Evolutionary conservation across 2,113 vertebrate genomes (phyloP), one percentile per base, ranked within the genome.

Genomic region (Triplophysa tibetana): DNA sequence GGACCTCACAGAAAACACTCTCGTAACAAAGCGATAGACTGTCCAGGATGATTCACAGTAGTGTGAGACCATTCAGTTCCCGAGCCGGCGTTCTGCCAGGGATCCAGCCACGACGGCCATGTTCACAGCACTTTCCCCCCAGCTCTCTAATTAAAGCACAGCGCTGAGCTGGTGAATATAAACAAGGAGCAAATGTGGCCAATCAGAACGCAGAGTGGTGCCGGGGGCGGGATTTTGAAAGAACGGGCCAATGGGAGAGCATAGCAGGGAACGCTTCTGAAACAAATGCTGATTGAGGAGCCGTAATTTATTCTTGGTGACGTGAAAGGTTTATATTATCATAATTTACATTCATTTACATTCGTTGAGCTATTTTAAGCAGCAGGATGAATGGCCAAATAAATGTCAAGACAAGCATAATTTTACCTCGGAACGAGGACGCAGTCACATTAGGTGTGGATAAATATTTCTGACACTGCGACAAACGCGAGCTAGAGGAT

Each of bases 111-210:
- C 87, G 78, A 61, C 86, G 88, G 85, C 86, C 86, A 66, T 89
- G 89, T 90, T 91, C 89, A 87, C 88, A 89, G 88, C 85, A 88
- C 87, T 67, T 65, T 88, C 84, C 78, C 88, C 82, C 85, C 88
- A 90, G 87, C 79, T 79, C 78, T 63, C 79, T 78, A 82, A 86
- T 89, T 88, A 88, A 78, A 48, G 58, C 68, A 79, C 38, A 33
- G 90, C 83, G 78, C 69, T 0, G 79, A 91, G 89, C 88, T 88
- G 86, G 82, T 66, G 60, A 65, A 85, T 81, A 75, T 78, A 60
- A 75, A 81, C 83, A 81, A 80, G 78, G 85, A 77, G 77, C 81
- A 82, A 78, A 75, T 77, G 23, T 68, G 76, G 63, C 90, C 87
- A 90, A 90, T 90, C 77, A 88, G 87, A 70, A 89, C 13, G 79